Conservation (phyloP, 1,140 invertebrate species). For the Pogonognathellus flavescens region DNA sequence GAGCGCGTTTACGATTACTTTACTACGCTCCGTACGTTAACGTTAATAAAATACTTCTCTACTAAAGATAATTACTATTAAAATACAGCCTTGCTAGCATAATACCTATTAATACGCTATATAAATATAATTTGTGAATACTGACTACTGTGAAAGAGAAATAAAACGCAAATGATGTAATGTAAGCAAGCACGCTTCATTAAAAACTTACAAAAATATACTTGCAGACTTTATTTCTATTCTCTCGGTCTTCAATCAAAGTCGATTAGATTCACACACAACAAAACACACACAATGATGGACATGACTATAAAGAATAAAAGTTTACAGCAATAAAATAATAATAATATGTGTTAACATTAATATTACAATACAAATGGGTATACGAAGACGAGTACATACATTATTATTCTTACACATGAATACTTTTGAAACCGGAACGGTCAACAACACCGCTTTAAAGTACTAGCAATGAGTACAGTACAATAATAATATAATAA, state of each 20-base stretch:
- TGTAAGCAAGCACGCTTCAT: conserved; percentile 43
- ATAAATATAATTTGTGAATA: conserved; percentile 48
- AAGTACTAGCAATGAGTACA: not conserved
- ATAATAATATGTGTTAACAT: conserved; percentile 23
- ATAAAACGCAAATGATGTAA: conserved; percentile 34
- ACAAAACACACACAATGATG: conserved; percentile 21
- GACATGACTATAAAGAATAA: conserved; percentile 17
- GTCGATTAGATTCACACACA: conserved; percentile 16
- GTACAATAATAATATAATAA: conserved; percentile 7
- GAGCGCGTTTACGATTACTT: too few species aligned
- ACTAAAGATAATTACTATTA: not conserved
- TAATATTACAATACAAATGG: conserved; percentile 14
- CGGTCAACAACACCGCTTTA: not conserved
- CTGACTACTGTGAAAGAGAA: conserved; percentile 23
- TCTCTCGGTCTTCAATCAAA: conserved; percentile 26
- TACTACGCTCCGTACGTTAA: too few species aligned
- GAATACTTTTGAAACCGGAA: conserved; percentile 28
- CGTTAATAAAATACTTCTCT: too few species aligned
- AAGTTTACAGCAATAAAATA: not conserved
- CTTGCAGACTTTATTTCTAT: conserved; percentile 50
- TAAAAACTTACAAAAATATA: conserved; percentile 35
- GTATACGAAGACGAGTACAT: not conserved
- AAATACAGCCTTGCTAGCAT: conserved; percentile 17
- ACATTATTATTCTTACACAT: not conserved
- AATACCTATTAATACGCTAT: conserved; percentile 21